Evolutionary conservation across 1,140 invertebrate species (phyloP).

Genomic region (Charaxes varanes): DNA sequence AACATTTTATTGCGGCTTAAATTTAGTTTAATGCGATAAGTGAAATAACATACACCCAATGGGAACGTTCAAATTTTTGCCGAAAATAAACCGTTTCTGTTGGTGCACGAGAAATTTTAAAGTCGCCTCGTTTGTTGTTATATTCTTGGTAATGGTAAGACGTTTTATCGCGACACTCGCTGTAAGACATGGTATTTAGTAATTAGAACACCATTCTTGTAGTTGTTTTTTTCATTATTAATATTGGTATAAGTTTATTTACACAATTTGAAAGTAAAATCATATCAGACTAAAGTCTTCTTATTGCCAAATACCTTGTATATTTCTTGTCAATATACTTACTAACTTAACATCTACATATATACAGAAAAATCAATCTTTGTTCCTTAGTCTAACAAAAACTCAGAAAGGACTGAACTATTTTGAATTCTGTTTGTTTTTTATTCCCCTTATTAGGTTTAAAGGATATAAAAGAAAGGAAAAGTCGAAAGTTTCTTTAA

Average conservation of each 20-base stretch:
- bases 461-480: too few relatives aligned
- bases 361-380: too few relatives aligned
- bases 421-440: too few relatives aligned
- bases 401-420: too few relatives aligned
- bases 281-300: neutral
- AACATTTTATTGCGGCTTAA: slow-evolving; percentile 11
- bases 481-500: too few relatives aligned
- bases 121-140: slow-evolving; percentile 28
- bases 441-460: too few relatives aligned
- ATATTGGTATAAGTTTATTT: neutral
- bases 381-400: too few relatives aligned
- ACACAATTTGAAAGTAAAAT: neutral
- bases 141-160: slow-evolving; percentile 31
- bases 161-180: too few relatives aligned
- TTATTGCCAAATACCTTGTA: neutral
- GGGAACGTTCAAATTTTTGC: slow-evolving; percentile 24
- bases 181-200: too few relatives aligned
- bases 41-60: slow-evolving; percentile 19
- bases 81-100: slow-evolving; percentile 31
- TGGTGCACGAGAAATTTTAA: slow-evolving; percentile 34
- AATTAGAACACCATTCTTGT: too few relatives aligned
- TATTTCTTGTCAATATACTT: too few relatives aligned
- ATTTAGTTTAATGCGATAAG: slow-evolving; percentile 12
- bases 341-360: too few relatives aligned
- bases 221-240: slow-evolving; percentile 1